Conservation (phyloP, 2,797 vertebrate genomes). For the Mormyrops attenuatus region DNA sequence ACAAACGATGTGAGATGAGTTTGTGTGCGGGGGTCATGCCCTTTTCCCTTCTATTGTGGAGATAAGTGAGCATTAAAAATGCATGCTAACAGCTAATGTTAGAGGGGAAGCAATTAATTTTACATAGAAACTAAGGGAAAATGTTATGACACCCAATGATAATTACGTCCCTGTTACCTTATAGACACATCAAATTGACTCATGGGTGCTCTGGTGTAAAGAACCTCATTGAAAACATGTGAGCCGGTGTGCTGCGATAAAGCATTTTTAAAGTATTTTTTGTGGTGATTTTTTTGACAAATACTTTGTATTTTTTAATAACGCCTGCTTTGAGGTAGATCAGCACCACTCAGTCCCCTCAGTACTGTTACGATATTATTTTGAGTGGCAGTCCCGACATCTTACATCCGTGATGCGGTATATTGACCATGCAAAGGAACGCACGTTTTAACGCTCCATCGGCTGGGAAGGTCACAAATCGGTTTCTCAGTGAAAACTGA, state of each 20-base stretch:
- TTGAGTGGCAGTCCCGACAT: not conserved
- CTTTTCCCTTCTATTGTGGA: not conserved
- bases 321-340: not conserved
- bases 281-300: not conserved
- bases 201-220: not conserved
- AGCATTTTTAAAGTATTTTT: not conserved
- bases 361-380: not conserved
- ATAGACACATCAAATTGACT: not conserved
- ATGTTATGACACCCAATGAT: not conserved
- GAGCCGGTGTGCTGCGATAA: not conserved
- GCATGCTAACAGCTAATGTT: no score
- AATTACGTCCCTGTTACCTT: not conserved
- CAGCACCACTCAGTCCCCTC: not conserved
- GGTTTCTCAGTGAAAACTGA: slow-evolving; percentile 1
- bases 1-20: not conserved
- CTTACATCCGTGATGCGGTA: not conserved
- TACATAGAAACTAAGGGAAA: not conserved
- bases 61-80: no score
- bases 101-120: not conserved
- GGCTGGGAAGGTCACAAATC: slow-evolving; percentile 11
- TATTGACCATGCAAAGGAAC: not conserved
- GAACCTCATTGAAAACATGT: not conserved
- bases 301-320: not conserved
- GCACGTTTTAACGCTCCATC: slow-evolving; percentile 25
- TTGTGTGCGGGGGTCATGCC: not conserved